Evolutionary conservation across 2,888 invertebrate genomes (phyloP).

Genomic region (Crossocerus cetratus): DNA sequence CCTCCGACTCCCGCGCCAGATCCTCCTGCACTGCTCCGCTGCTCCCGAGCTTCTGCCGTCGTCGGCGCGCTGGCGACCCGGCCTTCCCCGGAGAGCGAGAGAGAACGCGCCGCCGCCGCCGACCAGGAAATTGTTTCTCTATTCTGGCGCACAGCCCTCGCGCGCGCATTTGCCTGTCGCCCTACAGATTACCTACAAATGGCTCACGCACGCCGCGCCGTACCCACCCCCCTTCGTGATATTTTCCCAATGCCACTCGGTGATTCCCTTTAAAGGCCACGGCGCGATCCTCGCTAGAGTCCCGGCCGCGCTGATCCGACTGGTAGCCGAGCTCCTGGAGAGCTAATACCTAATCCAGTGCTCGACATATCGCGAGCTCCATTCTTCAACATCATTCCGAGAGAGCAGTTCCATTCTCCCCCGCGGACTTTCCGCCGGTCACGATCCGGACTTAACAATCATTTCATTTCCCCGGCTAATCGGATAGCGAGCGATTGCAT

Average conservation of each 20-base stretch:
- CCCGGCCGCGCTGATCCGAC: no score
- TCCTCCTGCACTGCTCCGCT: no score
- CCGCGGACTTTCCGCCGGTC: background rate
- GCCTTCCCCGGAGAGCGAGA: no score
- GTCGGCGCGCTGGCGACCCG: no score
- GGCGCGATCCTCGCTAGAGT: no score
- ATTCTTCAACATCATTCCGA: background rate
- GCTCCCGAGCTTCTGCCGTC: no score
- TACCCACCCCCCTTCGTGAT: background rate
- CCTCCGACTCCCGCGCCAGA: background rate
- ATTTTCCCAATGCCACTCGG: conserved; percentile 10
- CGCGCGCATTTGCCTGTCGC: conserved; percentile 3
- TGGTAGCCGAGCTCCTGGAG: no score
- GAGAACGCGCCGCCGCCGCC: no score
- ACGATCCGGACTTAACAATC: background rate
- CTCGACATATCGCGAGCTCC: conserved; percentile 1
- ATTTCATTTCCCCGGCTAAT: conserved; percentile 35
- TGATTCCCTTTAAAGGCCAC: conserved; percentile 16
- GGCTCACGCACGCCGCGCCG: conserved; percentile 31
- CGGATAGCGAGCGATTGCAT: conserved; percentile 51
- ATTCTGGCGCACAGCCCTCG: conserved; percentile 20
- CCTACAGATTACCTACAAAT: conserved; percentile 59
- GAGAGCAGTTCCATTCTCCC: conserved; percentile 2
- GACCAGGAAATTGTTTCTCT: conserved; percentile 53
- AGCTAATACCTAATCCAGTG: conserved; percentile 5